Conservation (phyloP, 2,888 invertebrate species). For the Coelinius sp. region DNA sequence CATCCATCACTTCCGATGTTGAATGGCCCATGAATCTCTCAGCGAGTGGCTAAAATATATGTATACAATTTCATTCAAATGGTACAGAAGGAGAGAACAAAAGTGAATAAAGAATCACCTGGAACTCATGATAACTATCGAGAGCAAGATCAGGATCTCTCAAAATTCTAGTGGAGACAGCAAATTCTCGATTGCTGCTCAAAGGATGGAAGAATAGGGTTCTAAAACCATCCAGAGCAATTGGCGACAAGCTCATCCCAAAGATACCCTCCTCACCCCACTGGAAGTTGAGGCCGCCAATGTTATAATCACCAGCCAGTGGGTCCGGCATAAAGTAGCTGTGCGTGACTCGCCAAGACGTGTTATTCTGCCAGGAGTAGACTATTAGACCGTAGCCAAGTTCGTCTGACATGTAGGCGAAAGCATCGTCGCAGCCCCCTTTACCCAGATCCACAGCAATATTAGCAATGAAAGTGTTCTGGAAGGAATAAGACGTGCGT, state of each 20-base stretch:
- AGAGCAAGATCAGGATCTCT: constrained; percentile 79
- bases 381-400: constrained; percentile 85
- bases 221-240: constrained; percentile 78
- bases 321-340: constrained; percentile 88
- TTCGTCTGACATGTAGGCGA: constrained; percentile 86
- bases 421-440: constrained; percentile 80
- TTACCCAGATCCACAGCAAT: constrained; percentile 85
- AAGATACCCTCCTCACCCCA: constrained; percentile 89
- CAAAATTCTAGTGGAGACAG: constrained; percentile 82
- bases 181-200: constrained; percentile 84
- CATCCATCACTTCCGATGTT: constrained; percentile 82
- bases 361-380: constrained; percentile 83
- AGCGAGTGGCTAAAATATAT: constrained; percentile 69
- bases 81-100: not conserved
- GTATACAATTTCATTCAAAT: not conserved
- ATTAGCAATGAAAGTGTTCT: constrained; percentile 87
- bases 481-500: constrained; percentile 1
- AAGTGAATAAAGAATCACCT: constrained; percentile 60
- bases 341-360: constrained; percentile 85
- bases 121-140: constrained; percentile 81
- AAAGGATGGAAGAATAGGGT: constrained; percentile 85
- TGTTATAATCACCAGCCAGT: constrained; percentile 82
- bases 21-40: constrained; percentile 80
- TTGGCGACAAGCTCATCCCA: constrained; percentile 81
- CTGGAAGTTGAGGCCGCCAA: constrained; percentile 86